These are phyloP conservation scores for Cerastoderma edule DNA, from an alignment of 2,888 invertebrate genomes.

Conservation along the genomic window DNA sequence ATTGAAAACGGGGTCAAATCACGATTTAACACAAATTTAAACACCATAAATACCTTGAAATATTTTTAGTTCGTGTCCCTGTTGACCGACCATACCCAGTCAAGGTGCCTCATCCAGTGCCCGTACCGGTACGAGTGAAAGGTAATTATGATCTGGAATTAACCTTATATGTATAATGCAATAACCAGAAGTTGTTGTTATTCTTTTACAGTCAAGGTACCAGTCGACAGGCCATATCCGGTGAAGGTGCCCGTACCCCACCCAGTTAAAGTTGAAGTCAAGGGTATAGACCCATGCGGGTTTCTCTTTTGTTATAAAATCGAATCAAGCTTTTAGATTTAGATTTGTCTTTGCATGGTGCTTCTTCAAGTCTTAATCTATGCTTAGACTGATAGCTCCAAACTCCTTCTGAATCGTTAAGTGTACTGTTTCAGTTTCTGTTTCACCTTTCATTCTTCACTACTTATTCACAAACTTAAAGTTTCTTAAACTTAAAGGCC, in stretches of 20 bases:
- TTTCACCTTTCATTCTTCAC: no score
- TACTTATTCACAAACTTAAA: no score
- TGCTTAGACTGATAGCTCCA: no score
- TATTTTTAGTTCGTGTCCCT: constrained; percentile 9
- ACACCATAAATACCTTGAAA: background rate
- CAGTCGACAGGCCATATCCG: constrained; percentile 21
- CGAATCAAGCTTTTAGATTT: background rate
- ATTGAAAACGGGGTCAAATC: no score
- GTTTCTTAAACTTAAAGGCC: no score
- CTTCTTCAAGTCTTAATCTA: background rate
- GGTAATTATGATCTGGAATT: constrained; percentile 29
- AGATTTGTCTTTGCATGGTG: background rate
- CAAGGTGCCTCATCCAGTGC: constrained; percentile 38
- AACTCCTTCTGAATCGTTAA: no score
- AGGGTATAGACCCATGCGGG: constrained; percentile 14
- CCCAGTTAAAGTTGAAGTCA: constrained; percentile 28
- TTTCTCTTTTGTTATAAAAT: no score
- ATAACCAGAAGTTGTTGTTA: background rate
- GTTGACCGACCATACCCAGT: constrained; percentile 36
- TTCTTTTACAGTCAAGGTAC: constrained; percentile 25
- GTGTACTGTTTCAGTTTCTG: no score
- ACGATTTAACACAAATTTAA: background rate
- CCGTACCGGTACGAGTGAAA: constrained; percentile 36
- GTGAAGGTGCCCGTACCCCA: constrained; percentile 27
- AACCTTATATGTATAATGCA: background rate